Conservation (phyloP, 2,113 vertebrate species). For the Urocynchramus pylzowi region DNA sequence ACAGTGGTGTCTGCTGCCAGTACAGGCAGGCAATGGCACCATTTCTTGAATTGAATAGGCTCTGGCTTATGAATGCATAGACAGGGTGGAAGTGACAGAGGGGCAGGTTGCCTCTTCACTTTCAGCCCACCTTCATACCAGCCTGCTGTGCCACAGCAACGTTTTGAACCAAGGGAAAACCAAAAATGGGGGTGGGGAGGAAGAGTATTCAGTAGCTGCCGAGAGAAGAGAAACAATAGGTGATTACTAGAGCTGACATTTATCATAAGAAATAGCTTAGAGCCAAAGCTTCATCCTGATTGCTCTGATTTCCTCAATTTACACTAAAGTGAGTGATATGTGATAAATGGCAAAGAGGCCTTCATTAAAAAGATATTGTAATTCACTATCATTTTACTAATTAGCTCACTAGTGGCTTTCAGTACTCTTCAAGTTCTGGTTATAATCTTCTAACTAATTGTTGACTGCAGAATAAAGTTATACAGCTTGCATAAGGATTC, state of each 20-base stretch:
- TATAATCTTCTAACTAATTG: background rate
- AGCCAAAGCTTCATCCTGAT: background rate
- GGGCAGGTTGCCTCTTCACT: background rate
- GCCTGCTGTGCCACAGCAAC: background rate
- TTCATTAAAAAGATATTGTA: background rate
- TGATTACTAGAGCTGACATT: background rate
- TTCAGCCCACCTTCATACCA: background rate
- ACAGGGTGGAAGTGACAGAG: background rate
- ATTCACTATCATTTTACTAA: background rate
- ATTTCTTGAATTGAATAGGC: background rate
- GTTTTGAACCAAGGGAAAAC: background rate
- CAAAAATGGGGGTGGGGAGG: accelerated
- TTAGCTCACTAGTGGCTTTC: background rate
- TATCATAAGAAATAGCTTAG: background rate
- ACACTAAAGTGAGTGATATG: background rate
- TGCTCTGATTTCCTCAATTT: background rate
- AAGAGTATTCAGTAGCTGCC: background rate
- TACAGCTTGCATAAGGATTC: background rate
- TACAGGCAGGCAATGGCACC: background rate
- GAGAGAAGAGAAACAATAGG: background rate
- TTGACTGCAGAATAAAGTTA: background rate
- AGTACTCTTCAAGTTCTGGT: background rate
- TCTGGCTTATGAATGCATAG: background rate
- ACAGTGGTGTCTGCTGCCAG: background rate
- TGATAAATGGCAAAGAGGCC: background rate